Conservation (phyloP, 2,888 invertebrate genomes). For the Eupithecia inturbata region DNA sequence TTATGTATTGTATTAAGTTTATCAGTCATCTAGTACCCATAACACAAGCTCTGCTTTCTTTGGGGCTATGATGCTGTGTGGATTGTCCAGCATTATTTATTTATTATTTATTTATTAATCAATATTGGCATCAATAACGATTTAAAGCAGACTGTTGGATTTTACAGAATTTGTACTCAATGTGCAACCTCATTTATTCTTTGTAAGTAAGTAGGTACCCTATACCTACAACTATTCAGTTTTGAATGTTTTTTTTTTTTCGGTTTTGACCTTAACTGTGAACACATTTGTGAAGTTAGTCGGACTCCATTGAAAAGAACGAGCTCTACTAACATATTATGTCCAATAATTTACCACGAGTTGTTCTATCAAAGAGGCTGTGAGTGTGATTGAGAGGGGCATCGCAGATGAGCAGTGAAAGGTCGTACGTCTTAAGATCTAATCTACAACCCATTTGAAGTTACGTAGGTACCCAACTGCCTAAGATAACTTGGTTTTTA, state of each 20-base stretch:
- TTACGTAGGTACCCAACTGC: background rate
- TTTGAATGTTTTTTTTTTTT: background rate
- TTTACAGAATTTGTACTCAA: constrained; percentile 50
- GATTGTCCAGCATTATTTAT: too few species aligned
- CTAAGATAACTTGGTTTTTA: background rate
- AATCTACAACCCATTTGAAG: background rate
- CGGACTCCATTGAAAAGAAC: background rate
- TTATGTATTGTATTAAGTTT: too few species aligned
- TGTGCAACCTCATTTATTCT: constrained; percentile 38
- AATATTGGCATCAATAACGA: constrained; percentile 59
- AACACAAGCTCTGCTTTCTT: too few species aligned
- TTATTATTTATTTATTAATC: too few species aligned
- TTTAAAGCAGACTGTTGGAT: constrained; percentile 58
- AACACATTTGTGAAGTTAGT: background rate
- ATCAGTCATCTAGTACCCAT: too few species aligned
- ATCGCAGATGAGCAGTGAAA: constrained; percentile 26
- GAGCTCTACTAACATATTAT: background rate
- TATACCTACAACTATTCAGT: background rate
- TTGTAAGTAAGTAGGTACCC: too few species aligned
- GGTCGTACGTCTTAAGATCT: constrained; percentile 17
- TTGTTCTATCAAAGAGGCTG: background rate
- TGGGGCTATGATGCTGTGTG: too few species aligned
- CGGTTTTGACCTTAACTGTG: background rate
- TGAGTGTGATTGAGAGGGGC: constrained; percentile 34
- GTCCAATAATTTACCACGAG: background rate